Evolutionary conservation across 2,113 vertebrate species (phyloP), one percentile per base, ranked within the genome.

Genomic region (Tachysurus fulvidraco): DNA sequence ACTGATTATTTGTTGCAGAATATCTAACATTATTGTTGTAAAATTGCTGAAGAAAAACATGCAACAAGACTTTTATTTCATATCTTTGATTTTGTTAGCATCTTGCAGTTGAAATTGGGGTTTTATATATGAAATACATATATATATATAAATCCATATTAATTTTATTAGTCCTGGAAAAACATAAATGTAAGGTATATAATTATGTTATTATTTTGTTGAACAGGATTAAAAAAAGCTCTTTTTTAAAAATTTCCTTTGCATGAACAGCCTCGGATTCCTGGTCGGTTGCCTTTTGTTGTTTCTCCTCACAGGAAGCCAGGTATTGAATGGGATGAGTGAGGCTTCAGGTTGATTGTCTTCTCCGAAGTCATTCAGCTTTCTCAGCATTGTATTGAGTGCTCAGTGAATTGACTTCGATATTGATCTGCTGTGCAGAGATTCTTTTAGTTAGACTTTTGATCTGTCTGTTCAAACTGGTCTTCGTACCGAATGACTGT

Each of bases 381-480:
- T 80, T 80, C 78, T 59, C 55, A 62, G 17, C 41, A 62, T 8
- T 41, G 30, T 62, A 16, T n/a, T 44, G 57, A 81, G 57, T 16
- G 30, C 28, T 44, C 30, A 79, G 13, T 55, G 50, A 52, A 77
- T 77, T 80, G n/a, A 19, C 52, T 59, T 55, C 11, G 28, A 62
- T 62, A 81, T 81, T 41, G 79, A 81, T 81, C 57, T 44, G 36
- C 79, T 81, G 79, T 81, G 59, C 59, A 17, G 50, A 77, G 23
- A 52, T 54, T 77, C 74, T 28, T 46, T 64, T 16, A 64, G 21
- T 50, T 16, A 64, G 41, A 17, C 59, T 36, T 55, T 10, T 23
- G 36, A 7, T 1, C 25, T 44, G 5, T 36, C 17, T 36, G 11
- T n/a, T 81, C 59, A 17, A 81, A 80, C 11, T 62, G 36, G 19